Conservation (phyloP, 2,113 vertebrate genomes). For the Grantiella picta region DNA sequence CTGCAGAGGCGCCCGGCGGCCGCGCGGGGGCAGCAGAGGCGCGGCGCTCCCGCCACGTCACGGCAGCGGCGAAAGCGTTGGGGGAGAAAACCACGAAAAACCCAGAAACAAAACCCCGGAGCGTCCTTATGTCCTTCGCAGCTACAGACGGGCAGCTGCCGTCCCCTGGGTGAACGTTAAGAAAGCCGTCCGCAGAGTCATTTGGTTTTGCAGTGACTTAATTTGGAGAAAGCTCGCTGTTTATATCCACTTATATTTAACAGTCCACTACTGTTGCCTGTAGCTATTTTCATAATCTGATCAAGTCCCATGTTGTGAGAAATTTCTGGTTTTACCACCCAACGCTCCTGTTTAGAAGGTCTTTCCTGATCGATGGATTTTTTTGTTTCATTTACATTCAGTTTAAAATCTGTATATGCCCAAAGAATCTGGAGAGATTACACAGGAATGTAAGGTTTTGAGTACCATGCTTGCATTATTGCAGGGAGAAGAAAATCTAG, state of each 20-base stretch:
- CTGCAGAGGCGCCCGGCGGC: not conserved
- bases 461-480: not conserved
- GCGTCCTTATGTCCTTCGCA: not conserved
- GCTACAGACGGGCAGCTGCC: not conserved
- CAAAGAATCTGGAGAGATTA: not conserved
- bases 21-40: constrained; percentile 23
- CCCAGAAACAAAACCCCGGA: rapidly evolving
- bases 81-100: not conserved
- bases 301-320: not conserved
- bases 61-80: rapidly evolving
- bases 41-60: not conserved
- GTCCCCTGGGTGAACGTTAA: not conserved
- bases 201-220: not conserved
- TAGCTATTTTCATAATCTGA: not conserved
- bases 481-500: not conserved
- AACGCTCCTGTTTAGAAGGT: not conserved
- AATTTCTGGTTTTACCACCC: not conserved
- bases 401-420: not conserved
- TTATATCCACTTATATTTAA: not conserved
- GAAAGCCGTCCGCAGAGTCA: rapidly evolving
- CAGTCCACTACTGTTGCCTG: not conserved
- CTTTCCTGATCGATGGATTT: not conserved
- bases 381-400: not conserved
- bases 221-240: not conserved
- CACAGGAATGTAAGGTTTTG: not conserved